Percentiles rank a stretch among this genome's conserved stretches.
Conservation (phyloP, 2,888 invertebrate species). For the Hedya salicella region DNA sequence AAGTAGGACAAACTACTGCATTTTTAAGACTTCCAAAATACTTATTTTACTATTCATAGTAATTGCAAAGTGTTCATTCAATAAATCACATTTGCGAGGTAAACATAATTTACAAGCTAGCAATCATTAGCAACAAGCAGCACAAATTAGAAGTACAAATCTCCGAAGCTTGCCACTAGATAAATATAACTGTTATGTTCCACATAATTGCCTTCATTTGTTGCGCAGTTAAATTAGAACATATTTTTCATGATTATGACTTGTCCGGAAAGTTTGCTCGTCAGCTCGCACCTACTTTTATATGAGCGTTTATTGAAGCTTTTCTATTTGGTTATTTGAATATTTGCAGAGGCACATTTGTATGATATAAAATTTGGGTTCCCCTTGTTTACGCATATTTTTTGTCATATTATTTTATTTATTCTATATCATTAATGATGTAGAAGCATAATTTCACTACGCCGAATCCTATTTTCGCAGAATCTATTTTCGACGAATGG, state of each 20-base stretch:
- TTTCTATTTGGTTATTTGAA: slow-evolving; percentile 4
- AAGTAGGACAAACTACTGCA: too few relatives aligned
- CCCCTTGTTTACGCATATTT: too few relatives aligned
- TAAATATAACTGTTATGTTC: slow-evolving; percentile 44
- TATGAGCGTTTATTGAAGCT: slow-evolving; percentile 12
- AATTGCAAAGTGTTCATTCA: background rate
- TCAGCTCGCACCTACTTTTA: slow-evolving; percentile 48
- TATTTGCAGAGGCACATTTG: too few relatives aligned
- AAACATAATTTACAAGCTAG: slow-evolving; percentile 21
- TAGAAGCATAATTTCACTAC: too few relatives aligned
- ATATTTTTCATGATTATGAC: slow-evolving; percentile 68
- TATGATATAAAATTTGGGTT: too few relatives aligned
- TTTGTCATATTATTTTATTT: too few relatives aligned
- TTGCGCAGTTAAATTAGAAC: slow-evolving; percentile 48
- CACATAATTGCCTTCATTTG: slow-evolving; percentile 43
- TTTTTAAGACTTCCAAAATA: too few relatives aligned
- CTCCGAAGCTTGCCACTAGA: slow-evolving; percentile 41
- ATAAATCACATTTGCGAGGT: background rate
- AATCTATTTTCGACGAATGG: too few relatives aligned
- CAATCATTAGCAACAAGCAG: slow-evolving; percentile 26
- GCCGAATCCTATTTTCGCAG: too few relatives aligned
- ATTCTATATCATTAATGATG: too few relatives aligned
- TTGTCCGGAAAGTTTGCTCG: slow-evolving; percentile 63
- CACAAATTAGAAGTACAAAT: slow-evolving; percentile 42
- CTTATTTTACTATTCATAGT: too few relatives aligned